Evolutionary conservation across 2,888 invertebrate species (phyloP), one percentile per base, ranked within the genome.

Genomic region (Phalangium opilio): DNA sequence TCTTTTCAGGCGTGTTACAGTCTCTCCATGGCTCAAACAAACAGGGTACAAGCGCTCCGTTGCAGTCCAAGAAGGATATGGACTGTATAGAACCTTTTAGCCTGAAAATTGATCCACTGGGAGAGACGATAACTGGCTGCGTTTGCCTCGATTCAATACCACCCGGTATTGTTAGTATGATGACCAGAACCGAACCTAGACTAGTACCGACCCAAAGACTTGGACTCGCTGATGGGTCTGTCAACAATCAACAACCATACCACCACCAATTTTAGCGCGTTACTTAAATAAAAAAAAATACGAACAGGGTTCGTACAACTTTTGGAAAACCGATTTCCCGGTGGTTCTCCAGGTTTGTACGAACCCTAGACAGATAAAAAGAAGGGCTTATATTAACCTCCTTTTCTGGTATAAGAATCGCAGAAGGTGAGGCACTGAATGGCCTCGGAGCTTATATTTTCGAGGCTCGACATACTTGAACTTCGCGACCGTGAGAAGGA

Each of bases 151-250:
- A 75, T 66, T 90, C 89, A 34, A 79, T 73, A 62, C 82, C 79
- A 51, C 82, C 78, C 3, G 70, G 69, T 56, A 75, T 64, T 65
- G 77, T 81, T 64, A 96, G 78, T 67, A 83, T 79, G 69, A 96
- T 79, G 54, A 91, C 89, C 62, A 96, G 76, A 65, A 93, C 86
- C 50, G 95, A 91, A 61, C 98, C 98, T 61, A 87, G 75, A 68
- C 89, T 90, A 58, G 95, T 96, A 61, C 98, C 96, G 61, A 96
- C 81, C 96, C 96, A 98, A 57, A 98, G 72, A 60, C 91, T 91
- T 58, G 96, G 91, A 64, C 82, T 74, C 60, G 79, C 75, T 66
- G 78, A 77, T 60, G 83, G 79, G 72, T 93, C 93, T 91, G 67
- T n/a, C 58, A 57, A 17, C 41, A 43, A 45, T 34, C 36, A 34